Evolutionary conservation across 2,797 vertebrate genomes (phyloP).

Genomic region (Salmo trutta): DNA sequence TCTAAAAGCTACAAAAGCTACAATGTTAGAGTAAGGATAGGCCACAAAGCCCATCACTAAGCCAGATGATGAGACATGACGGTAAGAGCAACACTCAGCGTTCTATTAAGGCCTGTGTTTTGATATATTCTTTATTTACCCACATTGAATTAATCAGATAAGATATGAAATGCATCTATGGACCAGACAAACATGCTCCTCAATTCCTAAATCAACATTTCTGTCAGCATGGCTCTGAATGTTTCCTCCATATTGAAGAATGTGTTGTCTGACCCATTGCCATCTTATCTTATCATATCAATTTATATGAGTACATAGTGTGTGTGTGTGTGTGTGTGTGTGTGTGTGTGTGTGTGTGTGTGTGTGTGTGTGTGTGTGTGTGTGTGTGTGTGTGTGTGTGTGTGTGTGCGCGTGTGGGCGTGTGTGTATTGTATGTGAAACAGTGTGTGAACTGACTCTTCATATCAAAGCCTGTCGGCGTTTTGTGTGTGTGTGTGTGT

Average conservation of each 20-base stretch:
- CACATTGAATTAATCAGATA: too few relatives aligned
- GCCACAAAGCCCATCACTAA: neutral
- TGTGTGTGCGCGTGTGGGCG: neutral
- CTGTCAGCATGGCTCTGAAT: neutral
- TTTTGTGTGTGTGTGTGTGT: neutral
- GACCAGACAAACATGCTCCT: too few relatives aligned
- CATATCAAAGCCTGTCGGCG: neutral
- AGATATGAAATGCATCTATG: too few relatives aligned
- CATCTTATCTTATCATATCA: too few relatives aligned
- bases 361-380: neutral
- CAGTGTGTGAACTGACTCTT: neutral
- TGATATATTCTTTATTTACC: neutral
- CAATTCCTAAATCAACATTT: neutral
- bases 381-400: neutral
- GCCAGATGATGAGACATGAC: neutral
- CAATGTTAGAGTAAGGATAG: neutral
- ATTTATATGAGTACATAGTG: neutral
- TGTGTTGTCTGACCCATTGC: neutral
- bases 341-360: neutral
- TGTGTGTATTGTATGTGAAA: neutral
- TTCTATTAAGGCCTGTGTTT: neutral
- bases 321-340: neutral
- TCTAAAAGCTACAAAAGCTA: neutral
- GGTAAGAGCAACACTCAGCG: neutral
- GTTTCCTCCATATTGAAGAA: neutral